A percentile compares a stretch with the other conserved stretches of the same genome.
Conservation (phyloP, 2,888 invertebrate genomes). For the Standfussiana lucernea region DNA sequence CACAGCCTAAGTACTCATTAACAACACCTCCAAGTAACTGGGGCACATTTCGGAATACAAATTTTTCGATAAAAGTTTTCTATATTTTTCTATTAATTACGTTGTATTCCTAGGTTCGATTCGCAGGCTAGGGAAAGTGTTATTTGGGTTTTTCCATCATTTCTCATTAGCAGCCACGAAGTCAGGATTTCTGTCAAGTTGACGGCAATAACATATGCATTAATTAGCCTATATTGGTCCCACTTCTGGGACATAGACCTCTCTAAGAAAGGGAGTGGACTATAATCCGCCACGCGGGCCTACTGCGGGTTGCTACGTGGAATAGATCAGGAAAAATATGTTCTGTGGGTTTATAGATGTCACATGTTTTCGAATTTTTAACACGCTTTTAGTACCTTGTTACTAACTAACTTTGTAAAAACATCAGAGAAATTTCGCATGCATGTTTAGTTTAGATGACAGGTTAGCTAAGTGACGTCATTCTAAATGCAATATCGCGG, state of each 20-base stretch:
- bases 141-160: background rate
- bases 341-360: background rate
- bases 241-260: background rate
- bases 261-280: background rate
- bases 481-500: too few relatives aligned
- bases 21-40: conserved; percentile 71
- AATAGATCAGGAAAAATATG: too few relatives aligned
- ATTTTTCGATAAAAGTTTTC: conserved; percentile 55
- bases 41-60: conserved; percentile 69
- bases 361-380: background rate
- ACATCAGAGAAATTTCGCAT: too few relatives aligned
- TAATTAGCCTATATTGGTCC: background rate
- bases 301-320: background rate
- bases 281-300: background rate
- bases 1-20: conserved; percentile 69
- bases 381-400: too few relatives aligned
- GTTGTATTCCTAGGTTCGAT: background rate
- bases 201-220: background rate
- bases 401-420: too few relatives aligned
- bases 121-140: background rate
- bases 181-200: background rate
- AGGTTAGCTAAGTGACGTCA: too few relatives aligned
- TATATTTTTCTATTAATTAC: background rate
- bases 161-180: background rate
- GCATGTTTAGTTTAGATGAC: too few relatives aligned